Evolutionary conservation across 2,888 invertebrate species (phyloP).

Genomic region (Lymantria monacha): DNA sequence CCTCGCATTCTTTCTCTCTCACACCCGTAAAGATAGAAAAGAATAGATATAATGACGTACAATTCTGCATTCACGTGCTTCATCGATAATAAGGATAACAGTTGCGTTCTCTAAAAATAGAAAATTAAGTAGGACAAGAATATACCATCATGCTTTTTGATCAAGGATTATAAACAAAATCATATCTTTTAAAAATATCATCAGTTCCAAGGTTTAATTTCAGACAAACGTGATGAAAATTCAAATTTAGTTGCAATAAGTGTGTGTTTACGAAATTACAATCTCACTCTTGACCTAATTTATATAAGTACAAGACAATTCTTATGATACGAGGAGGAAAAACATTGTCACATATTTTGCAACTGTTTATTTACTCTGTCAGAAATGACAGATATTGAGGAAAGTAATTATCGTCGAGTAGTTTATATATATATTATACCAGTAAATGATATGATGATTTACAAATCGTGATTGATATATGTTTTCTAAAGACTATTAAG

Average conservation of each 20-base stretch:
- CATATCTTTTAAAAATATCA: constrained; percentile 4
- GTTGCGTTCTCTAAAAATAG: no score
- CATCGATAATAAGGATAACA: not conserved
- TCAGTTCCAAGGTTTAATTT: constrained; percentile 16
- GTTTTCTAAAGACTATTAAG: no score
- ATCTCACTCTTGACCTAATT: constrained; percentile 18
- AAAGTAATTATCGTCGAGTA: not conserved
- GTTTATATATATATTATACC: no score
- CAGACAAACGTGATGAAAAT: constrained; percentile 16
- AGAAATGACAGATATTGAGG: not conserved
- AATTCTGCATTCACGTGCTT: not conserved
- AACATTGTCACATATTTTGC: not conserved
- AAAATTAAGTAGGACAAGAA: no score
- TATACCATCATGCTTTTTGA: not conserved
- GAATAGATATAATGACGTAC: not conserved
- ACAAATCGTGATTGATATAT: no score
- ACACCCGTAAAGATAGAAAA: not conserved
- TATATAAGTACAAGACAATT: not conserved
- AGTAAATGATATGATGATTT: no score
- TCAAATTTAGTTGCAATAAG: constrained; percentile 4
- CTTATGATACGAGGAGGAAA: not conserved
- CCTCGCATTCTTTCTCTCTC: not conserved
- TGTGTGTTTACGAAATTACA: constrained; percentile 20
- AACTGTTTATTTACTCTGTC: not conserved
- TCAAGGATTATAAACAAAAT: not conserved